Conservation (phyloP, 2,888 invertebrate genomes). For the Amorpha juglandis region DNA sequence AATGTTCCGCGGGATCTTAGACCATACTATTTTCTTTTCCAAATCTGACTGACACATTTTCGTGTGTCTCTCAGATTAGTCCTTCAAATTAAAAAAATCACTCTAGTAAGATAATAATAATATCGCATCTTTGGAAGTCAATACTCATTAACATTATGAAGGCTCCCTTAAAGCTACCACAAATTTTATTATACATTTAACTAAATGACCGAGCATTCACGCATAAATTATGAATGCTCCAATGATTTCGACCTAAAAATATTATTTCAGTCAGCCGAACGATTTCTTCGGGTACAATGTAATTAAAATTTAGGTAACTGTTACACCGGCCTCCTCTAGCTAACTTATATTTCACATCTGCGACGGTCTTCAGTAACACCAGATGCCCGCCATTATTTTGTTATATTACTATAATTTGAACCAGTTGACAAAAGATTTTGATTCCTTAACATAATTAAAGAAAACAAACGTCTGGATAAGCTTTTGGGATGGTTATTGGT, state of each 20-base stretch:
- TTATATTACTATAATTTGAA: conserved; percentile 44
- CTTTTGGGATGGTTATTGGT: neutral
- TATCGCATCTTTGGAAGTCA: neutral
- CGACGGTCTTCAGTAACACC: conserved; percentile 41
- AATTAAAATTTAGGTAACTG: conserved; percentile 45
- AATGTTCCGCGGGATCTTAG: too few relatives aligned
- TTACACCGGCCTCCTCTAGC: conserved; percentile 37
- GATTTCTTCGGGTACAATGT: conserved; percentile 36
- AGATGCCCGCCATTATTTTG: conserved; percentile 53
- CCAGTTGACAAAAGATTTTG: neutral
- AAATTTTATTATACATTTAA: neutral
- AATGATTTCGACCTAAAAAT: conserved; percentile 16
- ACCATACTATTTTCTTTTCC: too few relatives aligned
- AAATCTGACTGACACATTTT: too few relatives aligned
- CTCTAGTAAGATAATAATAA: too few relatives aligned
- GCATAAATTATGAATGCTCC: neutral
- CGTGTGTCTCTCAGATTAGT: too few relatives aligned
- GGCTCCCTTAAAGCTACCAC: neutral
- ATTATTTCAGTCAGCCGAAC: conserved; percentile 26
- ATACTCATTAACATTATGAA: neutral
- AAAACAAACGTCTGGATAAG: neutral
- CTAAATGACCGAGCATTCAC: neutral
- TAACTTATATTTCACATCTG: conserved; percentile 38
- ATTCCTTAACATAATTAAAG: neutral
- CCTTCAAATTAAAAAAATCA: too few relatives aligned